These are phyloP conservation scores for Labroides dimidiatus DNA, from an alignment of 2,797 vertebrate species.

Conservation along the genomic window DNA sequence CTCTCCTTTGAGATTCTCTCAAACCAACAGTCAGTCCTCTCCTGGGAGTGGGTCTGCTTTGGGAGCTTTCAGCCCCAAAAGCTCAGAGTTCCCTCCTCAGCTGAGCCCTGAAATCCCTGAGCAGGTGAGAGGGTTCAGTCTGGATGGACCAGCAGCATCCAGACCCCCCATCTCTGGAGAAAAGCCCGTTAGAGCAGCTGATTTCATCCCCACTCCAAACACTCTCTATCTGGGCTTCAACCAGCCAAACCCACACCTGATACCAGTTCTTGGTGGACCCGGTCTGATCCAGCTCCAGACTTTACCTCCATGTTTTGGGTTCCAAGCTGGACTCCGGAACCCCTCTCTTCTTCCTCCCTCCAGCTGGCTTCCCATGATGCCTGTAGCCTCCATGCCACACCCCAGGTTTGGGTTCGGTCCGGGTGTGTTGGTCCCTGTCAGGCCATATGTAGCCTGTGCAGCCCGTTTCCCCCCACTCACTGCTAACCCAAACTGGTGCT, in stretches of 20 bases:
- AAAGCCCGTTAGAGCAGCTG: too few relatives aligned
- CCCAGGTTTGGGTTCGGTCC: background rate
- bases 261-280: too few relatives aligned
- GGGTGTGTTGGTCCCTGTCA: background rate
- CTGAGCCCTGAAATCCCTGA: background rate
- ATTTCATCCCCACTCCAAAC: too few relatives aligned
- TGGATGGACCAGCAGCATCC: accelerated
- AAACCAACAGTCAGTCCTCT: too few relatives aligned
- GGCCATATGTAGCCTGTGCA: accelerated
- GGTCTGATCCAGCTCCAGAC: too few relatives aligned
- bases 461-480: background rate
- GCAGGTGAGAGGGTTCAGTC: background rate
- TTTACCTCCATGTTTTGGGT: background rate
- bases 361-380: background rate
- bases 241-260: too few relatives aligned
- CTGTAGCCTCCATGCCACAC: accelerated
- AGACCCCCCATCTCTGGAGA: too few relatives aligned
- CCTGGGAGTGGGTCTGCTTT: background rate
- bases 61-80: accelerated
- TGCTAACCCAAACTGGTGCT: background rate
- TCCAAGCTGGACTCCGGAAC: accelerated
- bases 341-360: background rate
- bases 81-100: too few relatives aligned
- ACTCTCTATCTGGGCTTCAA: too few relatives aligned
- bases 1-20: background rate